Evolutionary conservation across 92 coral and sea anemone species (phyloP).

Genomic region (Epizoanthus rinbou): DNA sequence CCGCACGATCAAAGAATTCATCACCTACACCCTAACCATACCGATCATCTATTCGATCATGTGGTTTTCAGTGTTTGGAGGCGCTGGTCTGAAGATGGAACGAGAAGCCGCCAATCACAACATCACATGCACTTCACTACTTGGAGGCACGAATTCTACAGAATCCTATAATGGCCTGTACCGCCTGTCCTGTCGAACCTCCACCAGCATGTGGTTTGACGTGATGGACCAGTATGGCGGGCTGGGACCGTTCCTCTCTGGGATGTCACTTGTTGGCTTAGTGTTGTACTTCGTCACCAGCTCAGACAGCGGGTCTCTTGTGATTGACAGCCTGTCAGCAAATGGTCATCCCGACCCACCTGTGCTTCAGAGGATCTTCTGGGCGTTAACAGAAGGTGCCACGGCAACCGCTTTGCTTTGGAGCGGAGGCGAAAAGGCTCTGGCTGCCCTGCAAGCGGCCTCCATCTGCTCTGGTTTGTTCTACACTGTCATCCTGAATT

Average conservation of each 20-base stretch:
- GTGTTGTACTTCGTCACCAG: constrained; percentile 87
- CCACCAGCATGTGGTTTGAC: constrained; percentile 77
- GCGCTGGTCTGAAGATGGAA: constrained; percentile 79
- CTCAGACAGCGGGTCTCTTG: constrained; percentile 88
- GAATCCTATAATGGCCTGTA: constrained; percentile 62
- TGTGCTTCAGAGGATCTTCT: constrained; percentile 72
- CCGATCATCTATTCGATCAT: constrained; percentile 66
- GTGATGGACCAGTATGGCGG: constrained; percentile 72
- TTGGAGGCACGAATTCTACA: constrained; percentile 61
- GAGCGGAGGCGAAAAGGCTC: constrained; percentile 61
- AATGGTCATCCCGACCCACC: constrained; percentile 89
- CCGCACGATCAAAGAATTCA: constrained; percentile 68
- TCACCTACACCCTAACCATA: constrained; percentile 71
- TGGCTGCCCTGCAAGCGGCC: constrained; percentile 66
- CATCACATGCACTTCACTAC: constrained; percentile 53
- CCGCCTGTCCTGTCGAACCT: constrained; percentile 73
- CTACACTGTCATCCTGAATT: constrained; percentile 57
- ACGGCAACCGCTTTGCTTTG: constrained; percentile 77
- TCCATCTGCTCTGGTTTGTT: constrained; percentile 68
- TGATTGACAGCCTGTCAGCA: constrained; percentile 85
- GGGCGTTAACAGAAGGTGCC: constrained; percentile 92
- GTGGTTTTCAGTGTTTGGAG: constrained; percentile 82
- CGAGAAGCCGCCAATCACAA: constrained; percentile 64
- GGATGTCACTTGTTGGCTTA: constrained; percentile 65
- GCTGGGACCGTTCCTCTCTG: constrained; percentile 62